Evolutionary conservation across 2,113 vertebrate genomes (phyloP), one percentile per base, ranked within the genome.

Genomic region (Sprattus sprattus): DNA sequence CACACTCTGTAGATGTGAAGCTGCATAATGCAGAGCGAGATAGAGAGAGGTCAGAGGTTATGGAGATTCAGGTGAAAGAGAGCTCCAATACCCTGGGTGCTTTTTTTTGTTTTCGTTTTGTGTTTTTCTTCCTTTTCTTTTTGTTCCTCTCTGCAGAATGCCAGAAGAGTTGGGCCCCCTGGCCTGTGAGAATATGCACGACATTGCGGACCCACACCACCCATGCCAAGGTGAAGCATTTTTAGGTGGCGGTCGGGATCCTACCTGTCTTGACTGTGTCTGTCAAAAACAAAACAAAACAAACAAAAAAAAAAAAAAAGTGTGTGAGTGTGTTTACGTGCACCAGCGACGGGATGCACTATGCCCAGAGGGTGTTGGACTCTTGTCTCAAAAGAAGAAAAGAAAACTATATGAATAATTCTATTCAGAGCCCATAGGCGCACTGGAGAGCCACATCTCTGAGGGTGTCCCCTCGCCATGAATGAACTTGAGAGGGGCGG

Each of bases 41-140:
- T 11, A 6, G 71, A 39, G 71, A 39, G n/a, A 67, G n/a, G 39
- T 39, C 39, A 25, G n/a, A 39, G 71, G 28, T 78, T 32, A 78
- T 39, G 25, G 25, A 78, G 71, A 25, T 71, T 71, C 25, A 28
- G 25, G 64, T 71, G n/a, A 25, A 32, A 25, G 64, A 18, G 15
- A 54, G 52, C 18, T 60, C 54, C 54, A 1, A 90, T 92, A 91
- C 92, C 92, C 93, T 93, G 92, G 92, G 93, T 67, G 64, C 45
- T 92, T 90, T 84, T 88, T 82, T 81, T 91, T 81, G 82, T 50
- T 83, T 83, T 83, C 64, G 52, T 85, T 54, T 4, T 45, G 49
- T 57, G 49, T 82, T 82, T 83, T 52, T 25, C 86, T 91, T 85
- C 88, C 82, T 87, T 88, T 89, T 90, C 54, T 52, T 39, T 32